Base-by-base conservation (phyloP, 2,113 vertebrate species). In the Brachirus orientalis region DNA sequence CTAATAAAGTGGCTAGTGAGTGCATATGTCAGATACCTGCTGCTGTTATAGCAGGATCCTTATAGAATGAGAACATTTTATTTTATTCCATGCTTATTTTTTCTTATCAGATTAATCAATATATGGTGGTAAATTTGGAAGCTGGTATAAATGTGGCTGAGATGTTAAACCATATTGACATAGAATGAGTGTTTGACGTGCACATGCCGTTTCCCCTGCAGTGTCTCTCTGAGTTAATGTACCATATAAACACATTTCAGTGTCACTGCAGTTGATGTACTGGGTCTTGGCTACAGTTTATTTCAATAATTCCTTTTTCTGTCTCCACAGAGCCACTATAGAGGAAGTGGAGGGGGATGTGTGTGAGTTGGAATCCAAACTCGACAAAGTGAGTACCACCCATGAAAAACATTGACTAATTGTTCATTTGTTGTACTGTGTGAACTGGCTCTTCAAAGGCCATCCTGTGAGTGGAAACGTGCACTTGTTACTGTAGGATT, bases 271-370 rank as follows among this genome's bases (percentile, higher is more conserved):
- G 46, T 43, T 35, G 18, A 36, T 20, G 18, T 60, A 50, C 48
- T 64, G 20, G 38, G 37, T 72, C 47, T 40, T 44, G 10, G 14
- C 47, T n/a, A 20, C 10, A 58, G 16, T 57, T 17, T 16, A 63
- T 40, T 58, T 76, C 12, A 75, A 58, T 41, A 13, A 20, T 22
- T 69, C 37, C 52, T 44, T 69, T 38, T 55, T 75, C 35, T 82
- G 51, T 58, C 63, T 18, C 57, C 18, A 56, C 87, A 99, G 98
- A 92, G 97, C 98, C 70, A 95, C 95, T 81, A 92, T 99, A 88
- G 98, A 99, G 93, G 97, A 99, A 88, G 98, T 98, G 69, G 98
- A 99, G 90, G 96, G 95, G 74, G 97, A 99, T 90, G 96, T 99
- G 83, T 89, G 95, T 1, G 98, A 99, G 88, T 89, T 99, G 88